Conservation (phyloP, 2,113 vertebrate species). For the Zeus faber region DNA sequence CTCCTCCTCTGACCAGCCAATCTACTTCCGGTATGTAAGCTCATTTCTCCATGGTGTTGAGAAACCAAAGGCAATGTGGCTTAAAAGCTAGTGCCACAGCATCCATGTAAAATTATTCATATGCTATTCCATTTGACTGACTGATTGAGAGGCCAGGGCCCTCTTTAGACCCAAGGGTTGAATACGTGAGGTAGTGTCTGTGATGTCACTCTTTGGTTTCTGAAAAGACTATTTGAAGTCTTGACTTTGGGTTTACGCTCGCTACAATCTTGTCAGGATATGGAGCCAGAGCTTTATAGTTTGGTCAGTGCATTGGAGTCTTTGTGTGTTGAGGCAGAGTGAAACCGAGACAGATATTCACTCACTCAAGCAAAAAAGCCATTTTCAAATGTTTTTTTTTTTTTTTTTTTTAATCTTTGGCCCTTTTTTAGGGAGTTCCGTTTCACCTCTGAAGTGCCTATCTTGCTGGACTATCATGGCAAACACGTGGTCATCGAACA, state of each 20-base stretch:
- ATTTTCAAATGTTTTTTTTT: not conserved
- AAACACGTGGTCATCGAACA: conserved; percentile 90
- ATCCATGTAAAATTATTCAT: too few relatives aligned
- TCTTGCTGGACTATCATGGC: conserved; percentile 91
- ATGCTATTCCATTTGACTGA: not conserved
- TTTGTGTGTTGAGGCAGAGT: too few relatives aligned
- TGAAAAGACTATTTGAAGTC: too few relatives aligned
- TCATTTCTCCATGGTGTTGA: not conserved
- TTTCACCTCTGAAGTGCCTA: conserved; percentile 91
- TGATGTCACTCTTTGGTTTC: too few relatives aligned
- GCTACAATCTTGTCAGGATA: too few relatives aligned
- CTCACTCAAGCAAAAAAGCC: too few relatives aligned
- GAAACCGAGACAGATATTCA: too few relatives aligned
- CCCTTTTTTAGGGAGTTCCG: conserved; percentile 83
- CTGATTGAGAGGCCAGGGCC: not conserved
- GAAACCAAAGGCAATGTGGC: not conserved
- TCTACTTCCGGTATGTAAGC: conserved; percentile 84
- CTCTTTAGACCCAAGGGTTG: too few relatives aligned
- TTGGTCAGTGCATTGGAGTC: too few relatives aligned
- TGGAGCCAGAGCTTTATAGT: too few relatives aligned
- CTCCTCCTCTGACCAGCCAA: conserved; percentile 83
- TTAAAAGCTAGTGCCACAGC: not conserved
- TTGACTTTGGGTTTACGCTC: too few relatives aligned
- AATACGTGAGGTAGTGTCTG: too few relatives aligned
- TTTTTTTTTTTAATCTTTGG: not conserved